Evolutionary conservation across 2,797 vertebrate genomes (phyloP).

Genomic region (Uromys caudimaculatus): DNA sequence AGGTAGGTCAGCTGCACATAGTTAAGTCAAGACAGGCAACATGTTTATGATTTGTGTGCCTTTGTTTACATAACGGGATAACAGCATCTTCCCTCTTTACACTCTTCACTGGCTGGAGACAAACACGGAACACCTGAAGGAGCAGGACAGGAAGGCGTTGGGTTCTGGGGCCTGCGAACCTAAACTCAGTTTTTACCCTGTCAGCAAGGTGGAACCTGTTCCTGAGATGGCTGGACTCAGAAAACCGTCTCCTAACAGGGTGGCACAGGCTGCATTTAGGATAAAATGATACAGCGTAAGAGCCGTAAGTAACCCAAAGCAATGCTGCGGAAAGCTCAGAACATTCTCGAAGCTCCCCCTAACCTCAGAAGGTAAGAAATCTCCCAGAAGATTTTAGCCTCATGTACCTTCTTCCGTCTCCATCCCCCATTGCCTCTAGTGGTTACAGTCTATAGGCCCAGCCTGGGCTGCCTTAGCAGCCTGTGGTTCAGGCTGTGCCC

Average conservation of each 20-base stretch:
- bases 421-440: not conserved
- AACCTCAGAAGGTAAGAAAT: not conserved
- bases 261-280: not conserved
- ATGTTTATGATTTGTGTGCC: not conserved
- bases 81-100: not conserved
- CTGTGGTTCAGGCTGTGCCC: not conserved
- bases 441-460: too few relatives aligned
- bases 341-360: not conserved
- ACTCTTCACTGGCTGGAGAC: not conserved
- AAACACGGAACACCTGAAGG: not conserved
- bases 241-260: not conserved
- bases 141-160: not conserved
- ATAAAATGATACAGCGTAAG: fast-evolving
- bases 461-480: too few relatives aligned
- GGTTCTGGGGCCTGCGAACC: not conserved
- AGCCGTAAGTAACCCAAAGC: not conserved
- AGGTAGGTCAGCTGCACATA: too few relatives aligned
- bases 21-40: not conserved
- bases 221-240: too few relatives aligned
- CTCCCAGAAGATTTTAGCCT: not conserved
- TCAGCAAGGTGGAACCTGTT: not conserved
- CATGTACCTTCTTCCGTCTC: fast-evolving
- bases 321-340: not conserved
- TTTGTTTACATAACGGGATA: not conserved
- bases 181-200: not conserved